Percentiles rank a stretch among this genome's conserved stretches.
These are phyloP conservation scores for Wiebesia pumilae DNA, from an alignment of 1,140 invertebrate genomes.

Conservation along the genomic window DNA sequence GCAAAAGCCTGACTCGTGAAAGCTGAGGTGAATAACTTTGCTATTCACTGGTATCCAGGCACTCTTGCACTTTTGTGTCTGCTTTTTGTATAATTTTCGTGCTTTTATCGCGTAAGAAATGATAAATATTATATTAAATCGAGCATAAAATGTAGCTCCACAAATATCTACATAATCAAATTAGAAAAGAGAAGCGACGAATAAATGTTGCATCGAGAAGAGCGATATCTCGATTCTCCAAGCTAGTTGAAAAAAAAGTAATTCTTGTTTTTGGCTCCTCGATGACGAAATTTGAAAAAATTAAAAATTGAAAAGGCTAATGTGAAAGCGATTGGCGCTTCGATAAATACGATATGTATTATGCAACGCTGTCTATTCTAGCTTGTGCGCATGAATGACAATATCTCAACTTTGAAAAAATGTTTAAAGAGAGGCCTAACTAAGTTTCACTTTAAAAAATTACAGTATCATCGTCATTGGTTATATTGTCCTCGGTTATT, in stretches of 20 bases:
- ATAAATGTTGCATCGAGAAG: not conserved
- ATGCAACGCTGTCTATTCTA: not conserved
- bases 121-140: not conserved
- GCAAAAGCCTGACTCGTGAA: too few relatives aligned
- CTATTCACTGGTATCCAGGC: too few relatives aligned
- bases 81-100: too few relatives aligned
- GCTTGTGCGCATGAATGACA: not conserved
- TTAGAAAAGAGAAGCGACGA: not conserved
- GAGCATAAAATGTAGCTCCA: not conserved
- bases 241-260: not conserved
- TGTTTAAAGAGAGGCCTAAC: not conserved
- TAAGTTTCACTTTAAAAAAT: not conserved
- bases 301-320: not conserved
- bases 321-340: not conserved
- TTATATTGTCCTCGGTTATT: slow-evolving; percentile 7
- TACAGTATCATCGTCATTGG: not conserved
- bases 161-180: not conserved
- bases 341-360: not conserved
- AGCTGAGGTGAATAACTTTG: too few relatives aligned
- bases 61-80: too few relatives aligned
- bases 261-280: not conserved
- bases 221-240: not conserved
- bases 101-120: too few relatives aligned
- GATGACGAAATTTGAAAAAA: not conserved
- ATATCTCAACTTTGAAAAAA: not conserved